phyloP scores from a whole-genome alignment of 2,113 vertebrate species.

The Ictalurus furcatus region DNA sequence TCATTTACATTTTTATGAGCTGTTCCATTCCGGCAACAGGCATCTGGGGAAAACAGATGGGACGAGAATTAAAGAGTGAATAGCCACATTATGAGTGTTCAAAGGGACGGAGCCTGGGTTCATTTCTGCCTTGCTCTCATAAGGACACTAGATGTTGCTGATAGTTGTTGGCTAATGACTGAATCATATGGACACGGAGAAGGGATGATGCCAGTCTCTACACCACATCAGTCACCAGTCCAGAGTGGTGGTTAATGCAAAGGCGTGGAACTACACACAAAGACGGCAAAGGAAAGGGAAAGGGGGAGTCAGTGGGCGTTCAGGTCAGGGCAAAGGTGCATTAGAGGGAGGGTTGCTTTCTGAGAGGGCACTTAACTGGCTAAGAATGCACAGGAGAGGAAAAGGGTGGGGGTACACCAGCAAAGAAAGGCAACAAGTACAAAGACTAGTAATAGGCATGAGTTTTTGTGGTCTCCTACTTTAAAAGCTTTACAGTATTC shows the following conservation, averaged over 20 bases:
- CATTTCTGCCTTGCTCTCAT: slow-evolving; percentile 50
- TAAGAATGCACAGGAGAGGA: slow-evolving; percentile 63
- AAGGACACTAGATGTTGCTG: slow-evolving; percentile 54
- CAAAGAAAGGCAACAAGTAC: slow-evolving; percentile 50
- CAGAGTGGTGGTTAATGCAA: slow-evolving; percentile 60
- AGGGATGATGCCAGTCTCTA: slow-evolving; percentile 8
- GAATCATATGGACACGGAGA: slow-evolving; percentile 49
- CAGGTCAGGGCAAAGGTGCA: slow-evolving; percentile 63
- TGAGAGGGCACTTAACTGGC: slow-evolving; percentile 75
- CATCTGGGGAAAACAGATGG: slow-evolving; percentile 59
- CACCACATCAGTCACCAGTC: slow-evolving; percentile 45
- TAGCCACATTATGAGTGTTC: slow-evolving; percentile 56
- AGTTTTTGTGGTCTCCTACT: slow-evolving; percentile 54
- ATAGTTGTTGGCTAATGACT: slow-evolving; percentile 50
- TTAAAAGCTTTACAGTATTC: slow-evolving; percentile 56
- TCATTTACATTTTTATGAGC: slow-evolving; percentile 58
- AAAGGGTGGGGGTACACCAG: slow-evolving; percentile 6
- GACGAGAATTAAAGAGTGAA: slow-evolving; percentile 54
- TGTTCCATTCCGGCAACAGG: slow-evolving; percentile 54
- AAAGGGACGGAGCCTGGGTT: slow-evolving; percentile 44
- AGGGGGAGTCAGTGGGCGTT: slow-evolving; percentile 39
- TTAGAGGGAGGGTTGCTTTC: slow-evolving; percentile 60
- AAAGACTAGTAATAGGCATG: slow-evolving; percentile 54
- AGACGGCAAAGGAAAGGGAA: slow-evolving; percentile 22
- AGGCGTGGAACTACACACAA: slow-evolving; percentile 55